Evolutionary conservation across 2,888 invertebrate species (phyloP).

Genomic region (Stenodera caucasica): DNA sequence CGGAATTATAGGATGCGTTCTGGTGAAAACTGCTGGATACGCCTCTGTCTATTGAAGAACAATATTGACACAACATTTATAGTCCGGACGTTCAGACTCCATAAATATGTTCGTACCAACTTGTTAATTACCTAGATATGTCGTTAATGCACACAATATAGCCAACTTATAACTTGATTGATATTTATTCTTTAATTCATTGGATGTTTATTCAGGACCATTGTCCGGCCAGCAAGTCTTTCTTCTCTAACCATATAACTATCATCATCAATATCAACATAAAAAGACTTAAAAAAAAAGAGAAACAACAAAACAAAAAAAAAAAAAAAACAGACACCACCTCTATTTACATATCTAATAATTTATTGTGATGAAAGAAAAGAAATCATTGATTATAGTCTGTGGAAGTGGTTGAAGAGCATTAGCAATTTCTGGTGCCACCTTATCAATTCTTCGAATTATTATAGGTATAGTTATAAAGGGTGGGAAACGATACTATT

Average conservation of each 20-base stretch:
- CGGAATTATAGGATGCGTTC: too few relatives aligned
- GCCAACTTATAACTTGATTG: constrained; percentile 50
- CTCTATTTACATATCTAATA: too few relatives aligned
- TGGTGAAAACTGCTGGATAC: not conserved
- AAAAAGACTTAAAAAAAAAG: not conserved
- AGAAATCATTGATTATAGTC: too few relatives aligned
- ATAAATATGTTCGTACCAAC: constrained; percentile 55
- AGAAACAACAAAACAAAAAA: too few relatives aligned
- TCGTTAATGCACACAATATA: constrained; percentile 51
- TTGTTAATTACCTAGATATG: constrained; percentile 57
- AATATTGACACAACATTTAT: constrained; percentile 58
- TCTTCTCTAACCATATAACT: not conserved
- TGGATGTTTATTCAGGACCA: constrained; percentile 18
- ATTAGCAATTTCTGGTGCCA: not conserved
- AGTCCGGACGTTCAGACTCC: constrained; percentile 53
- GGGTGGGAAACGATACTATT: constrained; percentile 5
- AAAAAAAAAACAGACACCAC: too few relatives aligned
- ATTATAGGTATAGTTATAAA: not conserved
- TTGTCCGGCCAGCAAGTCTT: not conserved
- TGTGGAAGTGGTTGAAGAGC: not conserved
- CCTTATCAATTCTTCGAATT: not conserved
- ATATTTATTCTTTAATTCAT: constrained; percentile 48
- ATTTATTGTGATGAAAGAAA: too few relatives aligned
- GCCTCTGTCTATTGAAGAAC: constrained; percentile 38
- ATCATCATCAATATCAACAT: not conserved